Base-by-base conservation (phyloP, 2,113 vertebrate genomes). In the Collichthys lucidus region DNA sequence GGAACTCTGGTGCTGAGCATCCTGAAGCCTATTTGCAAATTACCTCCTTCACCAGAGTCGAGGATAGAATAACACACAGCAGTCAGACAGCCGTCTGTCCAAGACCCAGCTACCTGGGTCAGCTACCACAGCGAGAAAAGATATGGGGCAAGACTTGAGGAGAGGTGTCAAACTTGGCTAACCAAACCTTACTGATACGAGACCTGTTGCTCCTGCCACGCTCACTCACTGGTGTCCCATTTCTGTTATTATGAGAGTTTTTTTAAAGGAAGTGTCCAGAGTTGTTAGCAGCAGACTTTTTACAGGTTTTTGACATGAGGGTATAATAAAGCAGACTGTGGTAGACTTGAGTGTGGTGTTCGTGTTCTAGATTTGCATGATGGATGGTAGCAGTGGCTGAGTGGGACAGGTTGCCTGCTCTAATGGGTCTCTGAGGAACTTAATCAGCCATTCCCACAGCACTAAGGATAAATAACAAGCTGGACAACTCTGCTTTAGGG, bases 401-500 rank as follows among this genome's bases (percentile, higher is more conserved):
- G 57, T 11, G 84, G 85, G 93, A 94, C 92, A 92, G 88, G 84
- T 88, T 90, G 85, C 84, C 85, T 56, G 74, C 85, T 92, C 66
- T 94, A 95, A 95, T 93, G 90, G 89, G 87, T 95, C 94, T 92
- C 93, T 4, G 53, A 93, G 94, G 94, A 93, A 84, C 82, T 86
- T 86, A 92, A 92, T 93, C 90, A 92, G 88, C 84, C 84, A 31
- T 83, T 92, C 86, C 88, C 88, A 81, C 88, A 76, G 81, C 61
- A 70, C 80, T 64, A 53, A 74, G 84, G 86, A 92, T 91, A 92
- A 94, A 93, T 91, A 93, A 92, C 82, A 89, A 86, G 74, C 86
- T 65, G 88, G 74, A 84, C 84, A 67, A 82, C 53, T 83, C 79
- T 46, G 83, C 68, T 85, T 62, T 24, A 40, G 69, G 66, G 77